Evolutionary conservation across 1,140 invertebrate species (phyloP).

Genomic region (Pseudomyrmex gracilis): DNA sequence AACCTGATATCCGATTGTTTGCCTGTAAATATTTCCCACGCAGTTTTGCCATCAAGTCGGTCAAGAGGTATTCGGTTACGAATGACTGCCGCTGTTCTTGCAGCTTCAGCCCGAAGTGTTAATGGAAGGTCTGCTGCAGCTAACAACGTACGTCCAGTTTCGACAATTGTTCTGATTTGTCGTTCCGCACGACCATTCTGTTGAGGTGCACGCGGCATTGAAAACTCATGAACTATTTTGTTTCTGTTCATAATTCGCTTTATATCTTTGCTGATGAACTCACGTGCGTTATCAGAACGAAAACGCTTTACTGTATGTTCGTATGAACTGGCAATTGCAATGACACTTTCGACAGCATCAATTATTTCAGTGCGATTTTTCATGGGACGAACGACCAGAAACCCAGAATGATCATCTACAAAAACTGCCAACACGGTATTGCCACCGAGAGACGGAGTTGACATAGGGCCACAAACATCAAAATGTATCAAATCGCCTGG

Average conservation of each 20-base stretch:
- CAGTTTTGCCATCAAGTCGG: not conserved
- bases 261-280: not conserved
- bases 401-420: not conserved
- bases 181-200: not conserved
- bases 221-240: not conserved
- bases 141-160: not conserved
- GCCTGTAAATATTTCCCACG: not conserved
- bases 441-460: not conserved
- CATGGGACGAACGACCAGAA: not conserved
- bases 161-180: not conserved
- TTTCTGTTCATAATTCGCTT: not conserved
- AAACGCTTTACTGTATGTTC: not conserved
- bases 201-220: not conserved
- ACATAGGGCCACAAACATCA: not conserved
- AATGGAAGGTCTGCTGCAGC: constrained; percentile 5
- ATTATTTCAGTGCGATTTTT: not conserved
- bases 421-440: not conserved
- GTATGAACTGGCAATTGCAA: not conserved
- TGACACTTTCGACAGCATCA: not conserved
- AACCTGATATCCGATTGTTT: not conserved
- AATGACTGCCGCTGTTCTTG: not conserved
- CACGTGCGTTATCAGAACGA: not conserved
- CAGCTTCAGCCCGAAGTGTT: not conserved
- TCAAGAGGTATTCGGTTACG: not conserved
- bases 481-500: not conserved